These are phyloP conservation scores for Leptarthrus brevirostris DNA, from an alignment of 2,888 invertebrate genomes.

Conservation along the genomic window DNA sequence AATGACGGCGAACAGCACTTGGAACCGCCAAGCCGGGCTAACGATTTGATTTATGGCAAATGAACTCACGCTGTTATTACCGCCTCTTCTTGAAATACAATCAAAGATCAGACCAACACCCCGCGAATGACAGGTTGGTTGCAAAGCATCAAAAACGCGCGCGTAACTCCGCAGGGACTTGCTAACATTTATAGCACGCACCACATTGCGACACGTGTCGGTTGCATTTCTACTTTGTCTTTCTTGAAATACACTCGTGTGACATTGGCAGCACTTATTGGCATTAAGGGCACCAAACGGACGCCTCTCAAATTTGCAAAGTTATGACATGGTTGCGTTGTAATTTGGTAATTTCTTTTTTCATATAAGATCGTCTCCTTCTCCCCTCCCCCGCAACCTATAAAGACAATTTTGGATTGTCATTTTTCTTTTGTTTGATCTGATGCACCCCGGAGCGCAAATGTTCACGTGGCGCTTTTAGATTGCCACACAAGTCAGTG, in stretches of 20 bases:
- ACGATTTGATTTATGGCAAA: conserved; percentile 41
- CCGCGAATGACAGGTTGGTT: neutral
- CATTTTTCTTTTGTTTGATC: neutral
- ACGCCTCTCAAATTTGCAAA: conserved; percentile 34
- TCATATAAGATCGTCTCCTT: too few relatives aligned
- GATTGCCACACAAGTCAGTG: neutral
- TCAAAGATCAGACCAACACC: neutral
- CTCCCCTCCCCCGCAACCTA: too few relatives aligned
- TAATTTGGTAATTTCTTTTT: too few relatives aligned
- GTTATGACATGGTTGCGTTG: neutral
- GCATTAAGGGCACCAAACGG: neutral
- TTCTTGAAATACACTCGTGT: neutral
- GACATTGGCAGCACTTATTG: conserved; percentile 2
- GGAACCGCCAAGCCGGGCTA: conserved; percentile 16
- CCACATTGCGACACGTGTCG: conserved; percentile 31
- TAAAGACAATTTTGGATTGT: neutral
- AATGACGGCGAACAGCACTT: conserved; percentile 3
- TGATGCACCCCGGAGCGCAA: conserved; percentile 1
- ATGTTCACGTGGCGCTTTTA: conserved; percentile 33
- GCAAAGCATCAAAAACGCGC: conserved; percentile 18
- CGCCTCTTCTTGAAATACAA: conserved; percentile 15
- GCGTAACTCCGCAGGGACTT: conserved; percentile 19
- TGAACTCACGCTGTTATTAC: conserved; percentile 27
- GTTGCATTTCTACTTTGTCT: neutral
- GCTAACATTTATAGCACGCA: conserved; percentile 7